Evolutionary conservation across 2,113 vertebrate genomes (phyloP).

Genomic region (Talpa occidentalis): DNA sequence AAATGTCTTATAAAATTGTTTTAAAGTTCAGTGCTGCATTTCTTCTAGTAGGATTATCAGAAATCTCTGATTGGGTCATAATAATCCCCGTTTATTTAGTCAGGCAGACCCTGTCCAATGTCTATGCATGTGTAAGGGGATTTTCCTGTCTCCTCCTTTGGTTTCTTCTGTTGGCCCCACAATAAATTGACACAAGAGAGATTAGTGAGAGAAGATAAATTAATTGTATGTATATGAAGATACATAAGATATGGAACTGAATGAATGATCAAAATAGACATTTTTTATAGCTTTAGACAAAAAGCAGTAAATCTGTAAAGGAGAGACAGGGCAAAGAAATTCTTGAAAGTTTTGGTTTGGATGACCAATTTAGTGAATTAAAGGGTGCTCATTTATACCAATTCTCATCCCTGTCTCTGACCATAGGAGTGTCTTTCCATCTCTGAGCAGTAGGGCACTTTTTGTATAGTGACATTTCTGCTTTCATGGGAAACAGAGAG

Average conservation of each 20-base stretch:
- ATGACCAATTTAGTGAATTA: background rate
- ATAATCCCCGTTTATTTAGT: background rate
- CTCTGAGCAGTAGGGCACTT: background rate
- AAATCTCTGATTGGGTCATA: background rate
- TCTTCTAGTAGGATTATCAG: background rate
- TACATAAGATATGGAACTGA: background rate
- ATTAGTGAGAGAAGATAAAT: background rate
- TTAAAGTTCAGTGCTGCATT: background rate
- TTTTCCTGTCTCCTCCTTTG: background rate
- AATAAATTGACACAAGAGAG: background rate
- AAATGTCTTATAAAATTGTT: constrained; percentile 22
- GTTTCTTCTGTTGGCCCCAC: background rate
- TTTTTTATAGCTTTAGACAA: background rate
- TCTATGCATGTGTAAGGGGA: background rate
- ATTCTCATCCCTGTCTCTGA: background rate
- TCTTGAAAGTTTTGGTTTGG: background rate
- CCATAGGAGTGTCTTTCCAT: background rate
- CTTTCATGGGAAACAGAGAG: background rate
- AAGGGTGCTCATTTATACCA: background rate
- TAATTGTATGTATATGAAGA: background rate
- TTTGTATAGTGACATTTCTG: background rate
- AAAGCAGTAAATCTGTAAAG: background rate
- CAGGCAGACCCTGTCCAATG: background rate
- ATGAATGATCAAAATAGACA: background rate
- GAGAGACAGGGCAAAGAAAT: background rate